Evolutionary conservation across 2,797 vertebrate species (phyloP).

Genomic region (Anabas testudineus): DNA sequence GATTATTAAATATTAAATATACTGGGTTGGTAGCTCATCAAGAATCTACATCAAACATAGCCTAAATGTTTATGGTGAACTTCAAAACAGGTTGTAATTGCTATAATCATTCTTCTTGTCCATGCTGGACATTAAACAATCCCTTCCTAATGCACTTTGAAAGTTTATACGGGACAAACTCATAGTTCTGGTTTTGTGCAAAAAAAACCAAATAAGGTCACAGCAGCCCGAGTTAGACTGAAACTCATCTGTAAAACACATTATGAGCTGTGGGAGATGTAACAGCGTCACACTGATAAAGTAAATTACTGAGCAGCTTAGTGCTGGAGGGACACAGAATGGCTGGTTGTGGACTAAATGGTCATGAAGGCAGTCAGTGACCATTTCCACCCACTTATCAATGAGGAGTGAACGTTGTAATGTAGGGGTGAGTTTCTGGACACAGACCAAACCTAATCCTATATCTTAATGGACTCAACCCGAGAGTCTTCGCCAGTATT

Average conservation of each 20-base stretch:
- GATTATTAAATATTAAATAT: too few species aligned
- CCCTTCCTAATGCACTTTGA: too few species aligned
- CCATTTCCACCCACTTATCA: slow-evolving; percentile 55
- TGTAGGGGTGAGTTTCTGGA: slow-evolving; percentile 44
- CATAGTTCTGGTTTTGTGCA: too few species aligned
- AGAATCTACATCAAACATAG: too few species aligned
- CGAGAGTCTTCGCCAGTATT: slow-evolving; percentile 41
- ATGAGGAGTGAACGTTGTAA: slow-evolving; percentile 64
- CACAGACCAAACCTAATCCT: slow-evolving; percentile 21
- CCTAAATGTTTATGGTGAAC: too few species aligned
- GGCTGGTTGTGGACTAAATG: slow-evolving; percentile 63
- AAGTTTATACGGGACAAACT: too few species aligned
- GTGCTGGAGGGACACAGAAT: slow-evolving; percentile 63
- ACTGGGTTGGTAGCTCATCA: too few species aligned
- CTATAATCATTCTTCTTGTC: too few species aligned
- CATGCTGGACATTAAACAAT: too few species aligned
- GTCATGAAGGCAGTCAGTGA: slow-evolving; percentile 49
- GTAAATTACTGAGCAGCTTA: slow-evolving; percentile 51
- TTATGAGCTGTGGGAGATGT: slow-evolving; percentile 19
- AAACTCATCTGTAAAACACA: not conserved
- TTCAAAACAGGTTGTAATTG: too few species aligned
- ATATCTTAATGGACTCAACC: slow-evolving; percentile 23
- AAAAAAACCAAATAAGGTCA: too few species aligned
- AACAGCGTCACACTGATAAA: slow-evolving; percentile 29
- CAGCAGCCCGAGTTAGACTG: not conserved